Percentiles rank a stretch among this genome's conserved stretches.
Evolutionary conservation across 2,113 vertebrate species (phyloP).

Genomic region (Ranitomeya variabilis): DNA sequence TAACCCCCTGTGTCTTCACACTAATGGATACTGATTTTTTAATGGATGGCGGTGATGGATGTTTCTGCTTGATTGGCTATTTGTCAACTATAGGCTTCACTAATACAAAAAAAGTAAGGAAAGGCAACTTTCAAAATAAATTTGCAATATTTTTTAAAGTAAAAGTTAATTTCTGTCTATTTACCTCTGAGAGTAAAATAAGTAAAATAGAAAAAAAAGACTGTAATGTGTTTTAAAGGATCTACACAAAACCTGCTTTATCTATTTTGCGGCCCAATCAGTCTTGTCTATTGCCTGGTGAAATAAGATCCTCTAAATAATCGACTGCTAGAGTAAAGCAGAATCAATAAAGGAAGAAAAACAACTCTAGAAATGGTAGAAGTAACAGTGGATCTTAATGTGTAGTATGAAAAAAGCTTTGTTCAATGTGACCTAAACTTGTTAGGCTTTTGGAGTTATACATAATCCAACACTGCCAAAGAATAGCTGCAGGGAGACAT

Average conservation of each 20-base stretch:
- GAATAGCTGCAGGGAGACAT: conserved; percentile 9
- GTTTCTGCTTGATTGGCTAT: too few species aligned
- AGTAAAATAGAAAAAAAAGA: not conserved
- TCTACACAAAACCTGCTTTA: not conserved
- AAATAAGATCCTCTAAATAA: conserved; percentile 12
- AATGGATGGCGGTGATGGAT: too few species aligned
- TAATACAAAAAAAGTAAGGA: too few species aligned
- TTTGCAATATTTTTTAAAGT: not conserved
- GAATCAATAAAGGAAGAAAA: conserved; percentile 23
- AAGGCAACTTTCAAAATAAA: too few species aligned
- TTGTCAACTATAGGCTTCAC: too few species aligned
- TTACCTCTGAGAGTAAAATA: not conserved
- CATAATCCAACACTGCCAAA: conserved; percentile 1
- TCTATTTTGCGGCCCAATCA: not conserved
- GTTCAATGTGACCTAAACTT: conserved; percentile 34
- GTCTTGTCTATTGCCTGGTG: conserved; percentile 24
- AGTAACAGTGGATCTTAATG: not conserved
- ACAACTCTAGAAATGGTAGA: not conserved
- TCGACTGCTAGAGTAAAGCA: conserved; percentile 6
- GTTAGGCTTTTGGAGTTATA: conserved; percentile 23
- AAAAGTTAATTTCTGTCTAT: not conserved
- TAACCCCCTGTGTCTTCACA: too few species aligned
- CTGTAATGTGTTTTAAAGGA: not conserved
- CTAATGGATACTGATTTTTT: too few species aligned
- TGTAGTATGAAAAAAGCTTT: not conserved